Evolutionary conservation across 2,797 vertebrate species (phyloP).

Genomic region (Rhadinocentrus ornatus): DNA sequence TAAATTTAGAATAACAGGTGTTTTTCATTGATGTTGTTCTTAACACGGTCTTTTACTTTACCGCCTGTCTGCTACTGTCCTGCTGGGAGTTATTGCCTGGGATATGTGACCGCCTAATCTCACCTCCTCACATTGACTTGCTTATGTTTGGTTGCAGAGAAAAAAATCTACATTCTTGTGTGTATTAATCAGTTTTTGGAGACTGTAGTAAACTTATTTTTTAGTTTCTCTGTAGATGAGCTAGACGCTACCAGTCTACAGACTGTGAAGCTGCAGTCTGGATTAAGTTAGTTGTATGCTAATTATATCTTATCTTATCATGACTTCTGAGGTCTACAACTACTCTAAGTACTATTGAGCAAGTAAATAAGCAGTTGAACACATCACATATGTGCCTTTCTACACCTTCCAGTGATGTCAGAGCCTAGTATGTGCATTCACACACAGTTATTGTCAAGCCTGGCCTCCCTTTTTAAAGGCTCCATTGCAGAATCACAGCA

Average conservation of each 20-base stretch:
- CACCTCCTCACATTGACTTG: constrained; percentile 17
- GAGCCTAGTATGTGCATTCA: constrained; percentile 29
- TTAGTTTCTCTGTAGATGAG: background rate
- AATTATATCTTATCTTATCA: background rate
- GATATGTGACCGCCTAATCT: constrained; percentile 39
- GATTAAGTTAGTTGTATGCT: background rate
- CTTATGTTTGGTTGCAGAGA: background rate
- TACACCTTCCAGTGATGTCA: constrained; percentile 35
- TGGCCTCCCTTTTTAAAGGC: constrained; percentile 56
- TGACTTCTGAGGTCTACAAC: background rate
- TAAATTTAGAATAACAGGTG: constrained; percentile 76
- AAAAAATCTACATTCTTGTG: background rate
- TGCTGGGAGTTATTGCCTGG: constrained; percentile 41
- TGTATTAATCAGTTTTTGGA: background rate
- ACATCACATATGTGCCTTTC: background rate
- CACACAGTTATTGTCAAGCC: constrained; percentile 42
- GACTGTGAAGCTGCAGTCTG: background rate
- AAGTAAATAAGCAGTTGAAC: constrained; percentile 19
- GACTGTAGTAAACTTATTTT: background rate
- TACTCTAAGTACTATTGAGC: background rate
- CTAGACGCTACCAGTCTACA: background rate
- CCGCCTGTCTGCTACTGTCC: constrained; percentile 49
- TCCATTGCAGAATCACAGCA: constrained; percentile 54
- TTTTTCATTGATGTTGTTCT: constrained; percentile 65
- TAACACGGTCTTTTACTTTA: constrained; percentile 58